Base-by-base conservation (phyloP, 2,797 vertebrate species). In the Spinibarbus caldwelli region DNA sequence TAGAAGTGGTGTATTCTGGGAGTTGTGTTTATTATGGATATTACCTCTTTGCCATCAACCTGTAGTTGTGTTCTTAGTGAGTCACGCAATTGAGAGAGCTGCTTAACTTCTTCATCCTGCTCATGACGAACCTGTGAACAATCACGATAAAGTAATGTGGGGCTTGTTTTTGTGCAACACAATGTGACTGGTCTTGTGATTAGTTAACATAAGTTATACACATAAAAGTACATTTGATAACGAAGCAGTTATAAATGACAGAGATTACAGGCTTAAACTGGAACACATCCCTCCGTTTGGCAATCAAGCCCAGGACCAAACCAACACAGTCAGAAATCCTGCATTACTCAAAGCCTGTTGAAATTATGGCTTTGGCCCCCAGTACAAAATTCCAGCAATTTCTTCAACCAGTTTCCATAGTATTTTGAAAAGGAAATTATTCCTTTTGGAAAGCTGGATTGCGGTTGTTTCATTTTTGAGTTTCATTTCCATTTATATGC, bases 61-160 rank as follows among this genome's bases (percentile, higher is more conserved):
- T 99, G 97, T 75, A 99, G 92, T 26, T 94, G 90, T 87, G 93
- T 94, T 87, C 96, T 94, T 26, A 99, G 97, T 85, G 97, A 96
- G 87, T 99, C 97, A 0, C 97, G 96, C 43, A 98, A 93, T 91
- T 97, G 97, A 0, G 93, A 95, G 21, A 99, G 96, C 89, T 97
- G 96, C 86, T 96, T 97, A 19, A 97, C 95, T 89, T 99, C 97
- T 84, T 99, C 97, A 66, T 99, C 98, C 88, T 98, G 97, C 0
- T 96, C 95, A 4, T 97, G 93, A 47, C 94, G 97, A 70, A 99
- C 95, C 98, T 99, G 86, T 12, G 41, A 57, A 38, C 19, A 45
- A 86, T 68, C 19, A 52, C 10, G 67, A 6, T n/a, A 67, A 52
- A 64, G 11, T 66, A 6, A 64, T 10, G n/a, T 23, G 41, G 23